Percentiles rank a stretch among this genome's conserved stretches.
Evolutionary conservation across 2,888 invertebrate genomes (phyloP).

Genomic region (Phragmatobia fuliginosa): DNA sequence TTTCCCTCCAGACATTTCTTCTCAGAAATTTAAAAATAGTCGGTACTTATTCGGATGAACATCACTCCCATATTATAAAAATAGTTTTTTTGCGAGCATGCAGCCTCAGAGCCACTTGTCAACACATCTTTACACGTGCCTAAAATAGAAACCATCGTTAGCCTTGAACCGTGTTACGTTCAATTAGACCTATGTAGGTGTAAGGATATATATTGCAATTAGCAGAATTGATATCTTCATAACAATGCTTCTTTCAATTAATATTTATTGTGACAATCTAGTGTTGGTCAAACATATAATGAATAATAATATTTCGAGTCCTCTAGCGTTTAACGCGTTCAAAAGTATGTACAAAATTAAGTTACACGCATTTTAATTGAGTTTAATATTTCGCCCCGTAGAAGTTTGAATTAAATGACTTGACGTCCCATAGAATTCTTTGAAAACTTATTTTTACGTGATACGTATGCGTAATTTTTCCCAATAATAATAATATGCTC

Average conservation of each 20-base stretch:
- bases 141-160: conserved; percentile 48
- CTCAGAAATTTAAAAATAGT: neutral
- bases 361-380: no score
- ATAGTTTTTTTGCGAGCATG: conserved; percentile 34
- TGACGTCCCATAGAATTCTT: no score
- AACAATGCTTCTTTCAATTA: conserved; percentile 6
- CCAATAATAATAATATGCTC: no score
- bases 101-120: conserved; percentile 37
- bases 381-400: no score
- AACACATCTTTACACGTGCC: conserved; percentile 36
- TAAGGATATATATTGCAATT: conserved; percentile 31
- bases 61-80: conserved; percentile 26
- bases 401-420: no score
- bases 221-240: conserved; percentile 19
- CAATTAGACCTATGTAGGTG: conserved; percentile 36
- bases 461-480: no score
- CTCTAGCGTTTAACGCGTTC: no score
- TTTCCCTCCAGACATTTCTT: neutral
- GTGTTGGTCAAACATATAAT: conserved; percentile 12
- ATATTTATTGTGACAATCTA: conserved; percentile 15
- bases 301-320: neutral
- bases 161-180: conserved; percentile 46
- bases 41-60: neutral
- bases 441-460: no score
- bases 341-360: no score